Evolutionary conservation across 2,888 invertebrate genomes (phyloP), one percentile per base, ranked within the genome.

Genomic region (Chloroclystis v-ata): DNA sequence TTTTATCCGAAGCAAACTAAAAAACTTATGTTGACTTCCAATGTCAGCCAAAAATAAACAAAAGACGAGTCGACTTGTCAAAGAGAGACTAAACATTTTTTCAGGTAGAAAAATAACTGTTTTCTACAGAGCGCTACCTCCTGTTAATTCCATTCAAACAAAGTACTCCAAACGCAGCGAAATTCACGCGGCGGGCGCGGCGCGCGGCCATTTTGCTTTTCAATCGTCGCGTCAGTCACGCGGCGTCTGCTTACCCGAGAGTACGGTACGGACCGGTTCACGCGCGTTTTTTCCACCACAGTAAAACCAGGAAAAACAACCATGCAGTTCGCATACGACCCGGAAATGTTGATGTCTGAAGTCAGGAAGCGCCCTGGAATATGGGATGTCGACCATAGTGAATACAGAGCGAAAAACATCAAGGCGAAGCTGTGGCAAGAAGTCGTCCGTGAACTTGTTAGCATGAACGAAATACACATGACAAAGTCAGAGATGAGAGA

Each of bases 241-340:
- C 75, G 72, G 62, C 74, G 69, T 65, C 65, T 74, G 80, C 81
- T 67, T 73, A 78, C 68, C 63, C 65, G 74, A 70, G 63, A 72
- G 60, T 65, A 73, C 69, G 20, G 20, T 20, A 20, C 20, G 57
- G 54, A 56, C 54, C 53, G 54, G 54, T 58, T 63, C 41, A 43
- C 46, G 60, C 60, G 62, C 59, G 29, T 45, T 49, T 45, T 41
- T 25, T 3, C 16, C n/a, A n/a, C n/a, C 9, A 32, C 33, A 29
- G 13, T 33, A 2, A 28, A 10, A 11, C 7, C 6, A 13, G 30
- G 12, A 16, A 10, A 1, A 37, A 26, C 5, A 28, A 12, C 14
- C 6, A 81, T 84, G 76, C 82, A 84, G 57, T 84, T 83, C 49
- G 87, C 86, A 73, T 87, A 83, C 59, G 86, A 86, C 41, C 85